Base-by-base conservation (phyloP, 2,113 vertebrate species). In the Xiphophorus maculatus region DNA sequence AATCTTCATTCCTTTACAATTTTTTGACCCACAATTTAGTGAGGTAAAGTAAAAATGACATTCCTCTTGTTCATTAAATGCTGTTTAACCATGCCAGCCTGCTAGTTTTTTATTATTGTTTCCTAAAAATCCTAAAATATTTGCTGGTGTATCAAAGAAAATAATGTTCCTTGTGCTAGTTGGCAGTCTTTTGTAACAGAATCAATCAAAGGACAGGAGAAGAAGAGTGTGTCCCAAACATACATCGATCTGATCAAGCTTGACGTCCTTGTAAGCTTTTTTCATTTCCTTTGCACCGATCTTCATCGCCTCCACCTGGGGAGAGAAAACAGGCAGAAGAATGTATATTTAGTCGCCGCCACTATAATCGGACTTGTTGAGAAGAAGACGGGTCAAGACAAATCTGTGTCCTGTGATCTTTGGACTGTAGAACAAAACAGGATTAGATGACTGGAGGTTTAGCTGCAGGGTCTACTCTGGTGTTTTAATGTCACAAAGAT, bases 221-320 rank as follows among this genome's bases (percentile, higher is more conserved):
- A 4, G 35, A 29, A 22, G 8, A 35, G 17, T 22, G 9, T 29
- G 6, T 13, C 17, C 70, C 8, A 65, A 74, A 85, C 89, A n/a
- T 93, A 99, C 98, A 91, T 99, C 98, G 66, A 99, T 99, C 74
- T 99, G 97, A 91, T 99, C 98, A 0, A 99, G 94, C 93, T 97
- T 99, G 71, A 99, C 97, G 82, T 98, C 94, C 82, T 97, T 99
- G 83, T 99, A 99, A 48, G 98, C 97, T 76, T 94, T 98, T 87
- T 99, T 99, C 98, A 99, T 99, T 94, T 99, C 98, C 87, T 98
- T 99, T 54, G 97, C 97, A 15, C 98, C 98, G 44, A 96, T 92
- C 94, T 99, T 99, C 98, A 99, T 99, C 88, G 98, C 98, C 74
- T 99, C 98, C 74, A 99, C 97, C 98, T 99, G 88, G 63, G 66